Percentiles rank a stretch among this genome's conserved stretches.
phyloP scores from a whole-genome alignment of 1,140 invertebrate species.

The Caerostris darwini region DNA sequence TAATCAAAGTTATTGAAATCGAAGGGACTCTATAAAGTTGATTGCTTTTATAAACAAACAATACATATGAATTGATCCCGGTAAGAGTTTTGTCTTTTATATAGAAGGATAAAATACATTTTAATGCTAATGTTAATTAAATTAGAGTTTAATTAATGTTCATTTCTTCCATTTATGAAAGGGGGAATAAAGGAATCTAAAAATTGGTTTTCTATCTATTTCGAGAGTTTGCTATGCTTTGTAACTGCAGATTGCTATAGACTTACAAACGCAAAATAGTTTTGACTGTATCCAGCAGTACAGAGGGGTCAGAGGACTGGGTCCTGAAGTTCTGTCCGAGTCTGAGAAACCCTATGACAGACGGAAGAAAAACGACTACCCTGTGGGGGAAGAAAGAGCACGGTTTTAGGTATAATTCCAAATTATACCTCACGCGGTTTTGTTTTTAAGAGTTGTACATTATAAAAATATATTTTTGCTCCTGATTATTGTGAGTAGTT shows the following conservation, averaged over 20 bases:
- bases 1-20: no score
- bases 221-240: background rate
- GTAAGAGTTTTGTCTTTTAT: no score
- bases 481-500: no score
- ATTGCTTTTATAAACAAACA: no score
- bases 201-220: background rate
- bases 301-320: background rate
- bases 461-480: background rate
- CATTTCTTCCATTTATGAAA: no score
- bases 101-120: no score
- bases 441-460: background rate
- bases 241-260: background rate
- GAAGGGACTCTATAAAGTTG: no score
- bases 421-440: background rate
- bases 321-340: background rate
- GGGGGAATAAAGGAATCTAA: no score
- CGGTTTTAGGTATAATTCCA: slow-evolving; percentile 8
- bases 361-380: slow-evolving; percentile 22
- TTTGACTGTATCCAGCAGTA: slow-evolving; percentile 9
- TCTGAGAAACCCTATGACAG: slow-evolving; percentile 32
- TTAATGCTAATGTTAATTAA: no score
- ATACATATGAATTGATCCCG: no score
- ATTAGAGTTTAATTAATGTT: no score
- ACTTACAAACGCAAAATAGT: slow-evolving; percentile 30
- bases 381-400: slow-evolving; percentile 15